Conservation (phyloP, 2,797 vertebrate species). For the Rhadinocentrus ornatus region DNA sequence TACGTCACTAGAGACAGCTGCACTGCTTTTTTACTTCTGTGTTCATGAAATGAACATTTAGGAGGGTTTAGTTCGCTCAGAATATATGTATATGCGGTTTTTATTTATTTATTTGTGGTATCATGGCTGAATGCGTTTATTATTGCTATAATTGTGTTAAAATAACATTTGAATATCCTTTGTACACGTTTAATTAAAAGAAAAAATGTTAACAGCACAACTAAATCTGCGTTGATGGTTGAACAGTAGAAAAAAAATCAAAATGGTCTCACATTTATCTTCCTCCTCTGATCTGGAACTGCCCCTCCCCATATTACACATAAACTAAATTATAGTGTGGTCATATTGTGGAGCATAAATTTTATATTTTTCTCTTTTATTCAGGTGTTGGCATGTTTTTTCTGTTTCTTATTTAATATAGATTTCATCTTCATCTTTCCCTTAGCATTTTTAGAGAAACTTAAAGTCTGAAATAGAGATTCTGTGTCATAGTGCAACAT, state of each 20-base stretch:
- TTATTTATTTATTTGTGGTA: background rate
- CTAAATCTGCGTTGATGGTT: background rate
- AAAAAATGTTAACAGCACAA: background rate
- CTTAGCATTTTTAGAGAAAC: background rate
- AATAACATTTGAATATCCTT: too few species aligned
- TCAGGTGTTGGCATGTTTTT: background rate
- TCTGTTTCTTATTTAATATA: background rate
- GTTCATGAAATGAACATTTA: background rate
- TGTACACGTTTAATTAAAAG: too few species aligned
- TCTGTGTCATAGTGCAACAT: background rate
- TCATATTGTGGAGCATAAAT: background rate
- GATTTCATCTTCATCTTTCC: background rate
- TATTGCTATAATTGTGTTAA: too few species aligned
- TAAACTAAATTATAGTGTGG: background rate
- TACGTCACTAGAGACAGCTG: constrained; percentile 28
- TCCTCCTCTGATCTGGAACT: background rate
- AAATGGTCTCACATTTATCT: background rate
- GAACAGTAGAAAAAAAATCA: background rate
- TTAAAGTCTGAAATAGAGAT: background rate
- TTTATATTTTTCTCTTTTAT: background rate
- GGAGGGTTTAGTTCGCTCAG: background rate
- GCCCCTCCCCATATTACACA: background rate
- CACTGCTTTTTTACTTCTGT: background rate
- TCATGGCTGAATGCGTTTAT: background rate
- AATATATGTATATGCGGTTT: background rate